A percentile compares a stretch with the other conserved stretches of the same genome.
Evolutionary conservation across 2,888 invertebrate species (phyloP).

Genomic region (Strigamia maritima): DNA sequence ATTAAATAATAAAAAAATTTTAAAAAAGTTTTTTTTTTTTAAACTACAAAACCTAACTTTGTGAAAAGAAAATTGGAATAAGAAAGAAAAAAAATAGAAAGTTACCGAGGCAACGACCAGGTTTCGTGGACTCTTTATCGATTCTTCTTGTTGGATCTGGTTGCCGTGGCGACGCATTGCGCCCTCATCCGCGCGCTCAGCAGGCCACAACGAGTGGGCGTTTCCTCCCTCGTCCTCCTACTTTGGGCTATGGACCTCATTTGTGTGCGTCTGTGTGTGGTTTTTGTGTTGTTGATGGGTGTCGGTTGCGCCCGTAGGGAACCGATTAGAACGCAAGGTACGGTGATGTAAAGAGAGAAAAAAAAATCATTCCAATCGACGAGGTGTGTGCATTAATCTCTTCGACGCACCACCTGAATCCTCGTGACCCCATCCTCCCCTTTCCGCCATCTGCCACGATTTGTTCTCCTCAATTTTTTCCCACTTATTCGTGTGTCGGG

Average conservation of each 20-base stretch:
- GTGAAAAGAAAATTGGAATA: background rate
- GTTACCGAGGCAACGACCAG: constrained; percentile 5
- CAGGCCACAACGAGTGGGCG: constrained; percentile 25
- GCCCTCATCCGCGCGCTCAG: constrained; percentile 22
- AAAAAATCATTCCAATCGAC: background rate
- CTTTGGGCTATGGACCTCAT: constrained; percentile 9
- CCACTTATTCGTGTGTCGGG: background rate
- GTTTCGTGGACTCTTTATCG: background rate
- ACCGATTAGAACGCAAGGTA: constrained; percentile 16
- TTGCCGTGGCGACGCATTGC: constrained; percentile 17
- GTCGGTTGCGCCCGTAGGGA: constrained; percentile 25
- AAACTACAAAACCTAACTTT: background rate
- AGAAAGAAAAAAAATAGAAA: background rate
- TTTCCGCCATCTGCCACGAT: background rate
- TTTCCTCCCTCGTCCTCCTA: constrained; percentile 20
- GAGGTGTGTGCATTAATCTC: background rate
- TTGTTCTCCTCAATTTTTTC: background rate
- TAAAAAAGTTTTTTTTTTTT: background rate
- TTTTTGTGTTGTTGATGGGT: background rate
- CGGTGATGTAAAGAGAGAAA: background rate
- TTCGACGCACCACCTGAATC: background rate
- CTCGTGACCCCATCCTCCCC: background rate
- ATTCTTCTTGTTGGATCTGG: background rate
- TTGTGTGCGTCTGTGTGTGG: constrained; percentile 16
- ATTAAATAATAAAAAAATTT: background rate